A percentile compares a stretch with the other conserved stretches of the same genome.
Conservation (phyloP, 2,797 vertebrate species). For the Margarornis squamiger region DNA sequence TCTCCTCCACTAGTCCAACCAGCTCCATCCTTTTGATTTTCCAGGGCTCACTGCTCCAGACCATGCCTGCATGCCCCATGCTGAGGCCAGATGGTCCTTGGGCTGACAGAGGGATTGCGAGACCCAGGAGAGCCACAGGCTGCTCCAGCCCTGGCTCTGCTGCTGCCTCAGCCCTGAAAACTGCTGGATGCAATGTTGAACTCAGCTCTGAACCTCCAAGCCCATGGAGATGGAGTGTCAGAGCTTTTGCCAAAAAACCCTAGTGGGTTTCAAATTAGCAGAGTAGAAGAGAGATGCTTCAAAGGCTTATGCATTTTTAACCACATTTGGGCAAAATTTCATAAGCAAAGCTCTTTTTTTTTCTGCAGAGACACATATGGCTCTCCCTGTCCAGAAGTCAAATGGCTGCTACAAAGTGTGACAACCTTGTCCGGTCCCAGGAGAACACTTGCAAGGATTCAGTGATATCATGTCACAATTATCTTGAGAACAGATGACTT, state of each 20-base stretch:
- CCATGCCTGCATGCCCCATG: background rate
- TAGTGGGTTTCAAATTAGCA: background rate
- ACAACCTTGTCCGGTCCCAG: background rate
- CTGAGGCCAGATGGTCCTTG: background rate
- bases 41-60: background rate
- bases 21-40: background rate
- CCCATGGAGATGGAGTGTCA: background rate
- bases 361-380: background rate
- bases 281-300: background rate
- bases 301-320: slow-evolving; percentile 12
- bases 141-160: background rate
- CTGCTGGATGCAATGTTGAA: background rate
- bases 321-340: background rate
- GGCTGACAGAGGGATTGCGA: background rate
- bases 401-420: background rate
- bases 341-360: background rate
- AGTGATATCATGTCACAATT: background rate
- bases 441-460: background rate
- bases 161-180: background rate
- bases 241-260: background rate
- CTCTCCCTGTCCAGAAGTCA: background rate
- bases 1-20: background rate
- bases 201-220: background rate
- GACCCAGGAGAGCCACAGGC: background rate
- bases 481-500: background rate